Conservation (phyloP, 2,797 vertebrate species). For the Phrynocephalus forsythii region DNA sequence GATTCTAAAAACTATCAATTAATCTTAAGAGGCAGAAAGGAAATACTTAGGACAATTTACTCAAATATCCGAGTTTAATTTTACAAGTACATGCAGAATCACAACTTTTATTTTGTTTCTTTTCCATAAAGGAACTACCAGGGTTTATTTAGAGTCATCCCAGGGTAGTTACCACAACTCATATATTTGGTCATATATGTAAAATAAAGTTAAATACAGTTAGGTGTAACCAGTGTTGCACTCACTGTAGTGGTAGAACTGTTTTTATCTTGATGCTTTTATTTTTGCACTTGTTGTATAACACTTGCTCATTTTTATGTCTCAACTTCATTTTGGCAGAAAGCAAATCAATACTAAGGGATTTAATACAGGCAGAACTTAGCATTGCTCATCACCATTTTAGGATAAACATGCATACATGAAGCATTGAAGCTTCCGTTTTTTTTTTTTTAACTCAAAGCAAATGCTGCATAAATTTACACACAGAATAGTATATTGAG, state of each 20-base stretch:
- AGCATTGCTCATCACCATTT: not conserved
- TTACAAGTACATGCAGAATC: conserved; percentile 7
- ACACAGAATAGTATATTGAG: too few species aligned
- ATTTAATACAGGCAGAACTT: not conserved
- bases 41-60: conserved; percentile 28
- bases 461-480: not conserved
- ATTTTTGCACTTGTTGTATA: not conserved
- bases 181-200: too few species aligned
- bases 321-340: not conserved
- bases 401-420: not conserved
- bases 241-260: not conserved
- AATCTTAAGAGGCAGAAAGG: conserved; percentile 34
- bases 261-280: conserved; percentile 18
- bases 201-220: not conserved
- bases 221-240: not conserved
- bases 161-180: not conserved
- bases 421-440: not conserved
- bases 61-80: conserved; percentile 25
- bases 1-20: conserved; percentile 39
- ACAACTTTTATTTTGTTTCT: not conserved
- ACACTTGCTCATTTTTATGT: conserved; percentile 40
- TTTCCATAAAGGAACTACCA: not conserved
- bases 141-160: not conserved
- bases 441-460: not conserved
- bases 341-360: not conserved